Percentiles rank a stretch among this genome's conserved stretches.
Conservation (phyloP, 2,797 vertebrate species). For the Oreortyx pictus region DNA sequence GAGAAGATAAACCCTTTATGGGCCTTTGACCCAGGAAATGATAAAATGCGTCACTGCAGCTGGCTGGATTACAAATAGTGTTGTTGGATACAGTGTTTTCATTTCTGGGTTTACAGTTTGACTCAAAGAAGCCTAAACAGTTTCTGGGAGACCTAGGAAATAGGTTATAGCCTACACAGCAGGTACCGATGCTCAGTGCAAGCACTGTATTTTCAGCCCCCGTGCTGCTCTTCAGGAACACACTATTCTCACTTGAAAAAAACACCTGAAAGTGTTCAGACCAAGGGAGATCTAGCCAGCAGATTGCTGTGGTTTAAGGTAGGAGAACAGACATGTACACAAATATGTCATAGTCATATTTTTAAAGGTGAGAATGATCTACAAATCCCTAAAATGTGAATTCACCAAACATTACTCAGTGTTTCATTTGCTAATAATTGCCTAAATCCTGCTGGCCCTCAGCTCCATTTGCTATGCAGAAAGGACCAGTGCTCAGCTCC, state of each 20-base stretch:
- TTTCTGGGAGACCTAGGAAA: background rate
- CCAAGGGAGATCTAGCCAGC: background rate
- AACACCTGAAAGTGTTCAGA: background rate
- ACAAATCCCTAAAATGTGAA: background rate
- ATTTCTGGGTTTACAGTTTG: background rate
- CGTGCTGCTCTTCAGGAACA: fast-evolving
- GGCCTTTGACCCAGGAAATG: background rate
- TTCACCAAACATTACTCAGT: background rate
- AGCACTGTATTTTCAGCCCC: background rate
- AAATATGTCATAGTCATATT: fast-evolving
- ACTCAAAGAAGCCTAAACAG: background rate
- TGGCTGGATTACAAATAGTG: background rate
- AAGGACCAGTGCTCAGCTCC: fast-evolving
- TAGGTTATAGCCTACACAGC: background rate
- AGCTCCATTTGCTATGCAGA: fast-evolving
- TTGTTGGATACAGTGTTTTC: background rate
- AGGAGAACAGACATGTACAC: background rate
- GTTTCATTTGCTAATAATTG: background rate
- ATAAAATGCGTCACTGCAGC: background rate
- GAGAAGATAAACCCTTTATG: background rate
- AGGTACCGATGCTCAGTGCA: background rate
- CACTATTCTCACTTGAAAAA: background rate
- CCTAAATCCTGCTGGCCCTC: background rate
- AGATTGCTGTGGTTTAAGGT: background rate
- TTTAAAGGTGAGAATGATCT: background rate